phyloP scores from a whole-genome alignment of 2,797 vertebrate species.

The Ctenochaetus hawaiiensis region DNA sequence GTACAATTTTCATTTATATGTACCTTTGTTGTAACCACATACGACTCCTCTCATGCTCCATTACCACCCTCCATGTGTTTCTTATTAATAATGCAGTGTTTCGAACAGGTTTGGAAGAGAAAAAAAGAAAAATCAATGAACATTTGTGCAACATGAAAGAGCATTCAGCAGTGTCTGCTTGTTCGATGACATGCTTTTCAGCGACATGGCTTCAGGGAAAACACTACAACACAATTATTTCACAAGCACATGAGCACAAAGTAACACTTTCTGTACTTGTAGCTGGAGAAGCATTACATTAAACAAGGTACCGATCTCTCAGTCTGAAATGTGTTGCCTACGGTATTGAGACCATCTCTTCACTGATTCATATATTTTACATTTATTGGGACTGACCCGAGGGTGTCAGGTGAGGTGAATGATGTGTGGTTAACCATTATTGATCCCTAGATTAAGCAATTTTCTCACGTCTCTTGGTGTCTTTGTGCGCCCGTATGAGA shows the following conservation, averaged over 20 bases:
- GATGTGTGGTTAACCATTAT: background rate
- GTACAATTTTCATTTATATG: constrained; percentile 26
- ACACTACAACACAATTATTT: background rate
- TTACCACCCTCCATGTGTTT: background rate
- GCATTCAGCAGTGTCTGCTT: constrained; percentile 7
- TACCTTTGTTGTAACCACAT: constrained; percentile 7
- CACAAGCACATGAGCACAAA: background rate
- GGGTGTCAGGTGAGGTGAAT: background rate
- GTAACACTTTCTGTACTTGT: background rate
- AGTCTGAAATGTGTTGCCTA: background rate
- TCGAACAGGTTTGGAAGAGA: constrained; percentile 17
- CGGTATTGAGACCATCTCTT: background rate
- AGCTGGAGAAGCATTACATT: background rate
- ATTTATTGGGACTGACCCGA: background rate
- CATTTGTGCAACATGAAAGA: constrained; percentile 45
- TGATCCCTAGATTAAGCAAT: background rate
- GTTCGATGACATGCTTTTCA: constrained; percentile 3
- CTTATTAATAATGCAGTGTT: constrained; percentile 52
- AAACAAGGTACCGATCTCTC: background rate
- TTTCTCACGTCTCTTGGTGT: no score
- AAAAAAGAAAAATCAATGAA: constrained; percentile 44
- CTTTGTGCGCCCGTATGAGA: no score
- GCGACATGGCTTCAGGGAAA: constrained; percentile 29
- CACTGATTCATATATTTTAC: background rate
- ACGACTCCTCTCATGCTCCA: background rate